Evolutionary conservation across 2,113 vertebrate species (phyloP).

Genomic region (Zingel zingel): DNA sequence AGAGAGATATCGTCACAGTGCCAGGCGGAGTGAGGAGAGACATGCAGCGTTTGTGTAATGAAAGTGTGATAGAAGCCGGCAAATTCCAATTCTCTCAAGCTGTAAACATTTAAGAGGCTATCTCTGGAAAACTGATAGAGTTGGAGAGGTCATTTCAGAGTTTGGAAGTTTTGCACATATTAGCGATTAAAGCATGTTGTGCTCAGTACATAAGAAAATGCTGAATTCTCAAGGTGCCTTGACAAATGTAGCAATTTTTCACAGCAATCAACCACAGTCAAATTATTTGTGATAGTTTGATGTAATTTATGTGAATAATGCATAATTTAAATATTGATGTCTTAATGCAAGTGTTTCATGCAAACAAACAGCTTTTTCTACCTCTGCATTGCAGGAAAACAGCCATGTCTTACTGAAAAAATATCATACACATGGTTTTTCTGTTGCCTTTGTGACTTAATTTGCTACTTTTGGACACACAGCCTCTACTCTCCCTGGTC

Average conservation of each 20-base stretch:
- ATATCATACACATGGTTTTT: background rate
- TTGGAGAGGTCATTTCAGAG: conserved; percentile 37
- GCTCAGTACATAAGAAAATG: background rate
- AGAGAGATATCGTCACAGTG: conserved; percentile 35
- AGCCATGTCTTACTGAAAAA: background rate
- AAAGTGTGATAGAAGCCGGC: conserved; percentile 32
- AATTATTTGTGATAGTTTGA: background rate
- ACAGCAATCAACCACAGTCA: background rate
- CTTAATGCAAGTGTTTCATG: background rate
- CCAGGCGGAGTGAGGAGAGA: conserved; percentile 27
- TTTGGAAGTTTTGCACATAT: conserved; percentile 15
- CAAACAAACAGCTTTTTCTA: background rate
- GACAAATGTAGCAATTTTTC: background rate
- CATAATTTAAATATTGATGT: background rate
- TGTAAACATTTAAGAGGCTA: conserved; percentile 37
- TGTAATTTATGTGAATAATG: background rate
- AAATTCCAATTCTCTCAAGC: conserved; percentile 55
- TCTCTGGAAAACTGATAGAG: conserved; percentile 23
- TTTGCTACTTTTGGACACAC: background rate
- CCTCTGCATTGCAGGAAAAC: background rate
- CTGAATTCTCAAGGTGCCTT: background rate
- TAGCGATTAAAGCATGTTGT: background rate
- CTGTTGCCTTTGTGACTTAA: background rate
- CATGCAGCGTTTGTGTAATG: conserved; percentile 41
- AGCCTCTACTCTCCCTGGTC: background rate